These are phyloP conservation scores for Amiota minor DNA, from an alignment of 2,888 invertebrate species.

Conservation along the genomic window DNA sequence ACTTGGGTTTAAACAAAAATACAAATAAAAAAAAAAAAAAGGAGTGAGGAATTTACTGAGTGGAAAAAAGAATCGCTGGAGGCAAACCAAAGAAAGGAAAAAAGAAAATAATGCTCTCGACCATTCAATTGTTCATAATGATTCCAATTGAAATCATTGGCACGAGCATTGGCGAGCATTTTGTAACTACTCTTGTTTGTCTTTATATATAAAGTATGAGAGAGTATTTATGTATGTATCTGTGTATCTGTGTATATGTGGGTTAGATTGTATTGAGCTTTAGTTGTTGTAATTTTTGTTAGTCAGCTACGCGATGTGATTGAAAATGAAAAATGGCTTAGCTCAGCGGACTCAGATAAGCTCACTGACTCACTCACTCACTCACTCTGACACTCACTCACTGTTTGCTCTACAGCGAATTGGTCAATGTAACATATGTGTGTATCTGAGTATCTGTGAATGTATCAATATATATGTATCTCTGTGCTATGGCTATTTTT, in stretches of 20 bases:
- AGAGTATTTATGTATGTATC: neutral
- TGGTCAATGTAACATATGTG: neutral
- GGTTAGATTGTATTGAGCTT: neutral
- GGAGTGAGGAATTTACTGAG: neutral
- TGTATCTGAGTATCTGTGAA: neutral
- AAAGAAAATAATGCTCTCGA: conserved; percentile 1
- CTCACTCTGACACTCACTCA: neutral
- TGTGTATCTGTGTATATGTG: conserved; percentile 11
- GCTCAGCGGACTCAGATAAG: no score
- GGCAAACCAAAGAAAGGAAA: neutral
- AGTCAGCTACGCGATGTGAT: no score
- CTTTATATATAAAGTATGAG: neutral
- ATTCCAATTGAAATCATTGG: conserved; percentile 43
- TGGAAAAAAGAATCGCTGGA: neutral
- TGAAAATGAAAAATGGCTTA: no score
- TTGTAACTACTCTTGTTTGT: neutral
- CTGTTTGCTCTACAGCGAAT: neutral
- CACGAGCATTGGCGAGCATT: conserved; percentile 31
- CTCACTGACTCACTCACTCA: neutral
- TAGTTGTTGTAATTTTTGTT: neutral
- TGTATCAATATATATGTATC: neutral
- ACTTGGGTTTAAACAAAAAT: neutral
- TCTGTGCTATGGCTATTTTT: neutral
- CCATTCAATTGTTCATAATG: conserved; percentile 29
- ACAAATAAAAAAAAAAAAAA: neutral